These are phyloP conservation scores for Alexandromys fortis DNA, from an alignment of 2,113 vertebrate species.

Conservation along the genomic window DNA sequence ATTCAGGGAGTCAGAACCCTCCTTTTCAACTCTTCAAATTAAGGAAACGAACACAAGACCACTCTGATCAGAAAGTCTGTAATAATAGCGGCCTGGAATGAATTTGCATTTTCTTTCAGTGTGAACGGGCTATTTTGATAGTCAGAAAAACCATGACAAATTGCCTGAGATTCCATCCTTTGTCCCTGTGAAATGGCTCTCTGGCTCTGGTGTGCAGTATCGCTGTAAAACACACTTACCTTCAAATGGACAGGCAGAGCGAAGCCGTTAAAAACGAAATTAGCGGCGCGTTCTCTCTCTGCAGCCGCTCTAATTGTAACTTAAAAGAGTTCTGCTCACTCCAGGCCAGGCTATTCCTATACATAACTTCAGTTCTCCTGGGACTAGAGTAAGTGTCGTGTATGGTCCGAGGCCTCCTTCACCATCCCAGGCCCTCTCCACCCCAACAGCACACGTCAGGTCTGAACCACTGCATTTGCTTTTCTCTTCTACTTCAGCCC, in stretches of 20 bases:
- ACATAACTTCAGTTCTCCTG: background rate
- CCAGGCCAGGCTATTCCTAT: background rate
- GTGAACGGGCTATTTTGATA: conserved; percentile 49
- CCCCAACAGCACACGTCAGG: too few species aligned
- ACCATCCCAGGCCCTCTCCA: background rate
- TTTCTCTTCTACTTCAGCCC: background rate
- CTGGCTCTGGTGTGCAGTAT: background rate
- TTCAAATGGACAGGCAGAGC: background rate
- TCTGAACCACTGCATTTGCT: accelerated
- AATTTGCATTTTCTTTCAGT: conserved; percentile 65
- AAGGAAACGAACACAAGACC: conserved; percentile 64
- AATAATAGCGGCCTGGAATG: background rate
- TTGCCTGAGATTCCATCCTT: conserved; percentile 5
- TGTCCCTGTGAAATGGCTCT: conserved; percentile 47
- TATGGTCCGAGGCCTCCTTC: background rate
- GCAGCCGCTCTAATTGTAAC: background rate
- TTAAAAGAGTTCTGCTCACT: background rate
- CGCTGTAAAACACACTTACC: conserved; percentile 35
- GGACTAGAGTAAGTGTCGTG: background rate
- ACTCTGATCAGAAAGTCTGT: conserved; percentile 53
- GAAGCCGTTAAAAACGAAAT: background rate
- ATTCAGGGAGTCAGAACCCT: background rate
- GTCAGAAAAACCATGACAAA: conserved; percentile 53
- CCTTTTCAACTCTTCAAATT: conserved; percentile 50
- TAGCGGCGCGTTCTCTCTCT: background rate